Conservation (phyloP, 1,140 invertebrate species). For the Philaenus spumarius region DNA sequence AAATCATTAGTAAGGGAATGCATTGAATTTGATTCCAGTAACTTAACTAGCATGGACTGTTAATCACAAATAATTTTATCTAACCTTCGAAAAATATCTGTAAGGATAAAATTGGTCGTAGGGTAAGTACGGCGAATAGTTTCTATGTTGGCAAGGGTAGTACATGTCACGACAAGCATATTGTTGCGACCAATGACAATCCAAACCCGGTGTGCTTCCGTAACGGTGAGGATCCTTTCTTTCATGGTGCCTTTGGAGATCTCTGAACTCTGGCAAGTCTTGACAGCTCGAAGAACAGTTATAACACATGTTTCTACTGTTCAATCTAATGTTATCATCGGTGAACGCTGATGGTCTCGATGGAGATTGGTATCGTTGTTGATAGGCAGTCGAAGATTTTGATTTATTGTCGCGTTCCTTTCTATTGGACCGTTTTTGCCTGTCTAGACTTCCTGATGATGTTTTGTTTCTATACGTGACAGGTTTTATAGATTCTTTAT, state of each 20-base stretch:
- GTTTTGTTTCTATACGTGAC: constrained; percentile 9
- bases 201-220: constrained; percentile 13
- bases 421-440: not conserved
- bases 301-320: not conserved
- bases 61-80: too few relatives aligned
- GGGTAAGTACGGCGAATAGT: not conserved
- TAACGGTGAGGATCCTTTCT: constrained; percentile 10
- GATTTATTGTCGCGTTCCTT: constrained; percentile 15
- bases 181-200: constrained; percentile 12
- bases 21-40: too few relatives aligned
- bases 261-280: not conserved
- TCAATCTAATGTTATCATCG: not conserved
- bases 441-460: constrained; percentile 5
- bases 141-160: constrained; percentile 5
- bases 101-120: constrained; percentile 15
- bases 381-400: constrained; percentile 9
- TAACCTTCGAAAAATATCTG: not conserved
- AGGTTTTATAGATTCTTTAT: constrained; percentile 1
- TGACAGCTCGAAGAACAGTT: constrained; percentile 14
- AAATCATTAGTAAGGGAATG: too few relatives aligned
- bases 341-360: not conserved
- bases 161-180: not conserved
- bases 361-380: constrained; percentile 6
- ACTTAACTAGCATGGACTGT: too few relatives aligned
- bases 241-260: not conserved